A percentile compares a stretch with the other conserved stretches of the same genome.
Evolutionary conservation across 2,888 invertebrate species (phyloP).

Genomic region (Caenorhabditis sp.): DNA sequence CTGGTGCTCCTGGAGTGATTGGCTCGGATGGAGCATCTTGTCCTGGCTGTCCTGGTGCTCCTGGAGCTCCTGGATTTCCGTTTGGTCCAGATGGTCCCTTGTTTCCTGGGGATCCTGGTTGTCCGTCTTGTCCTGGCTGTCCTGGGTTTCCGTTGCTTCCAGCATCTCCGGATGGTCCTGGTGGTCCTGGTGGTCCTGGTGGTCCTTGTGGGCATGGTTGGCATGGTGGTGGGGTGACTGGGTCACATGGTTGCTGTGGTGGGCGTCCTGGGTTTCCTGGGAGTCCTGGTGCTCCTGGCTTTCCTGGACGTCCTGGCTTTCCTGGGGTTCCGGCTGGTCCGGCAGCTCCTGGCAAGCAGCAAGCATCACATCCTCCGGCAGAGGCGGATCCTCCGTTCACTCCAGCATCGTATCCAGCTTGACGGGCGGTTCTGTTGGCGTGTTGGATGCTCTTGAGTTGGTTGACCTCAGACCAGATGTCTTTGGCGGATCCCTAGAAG

Average conservation of each 20-base stretch:
- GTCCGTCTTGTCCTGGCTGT: slow-evolving; percentile 71
- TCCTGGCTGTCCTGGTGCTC: slow-evolving; percentile 69
- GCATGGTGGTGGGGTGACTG: slow-evolving; percentile 78
- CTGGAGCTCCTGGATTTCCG: slow-evolving; percentile 73
- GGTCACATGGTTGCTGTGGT: slow-evolving; percentile 79
- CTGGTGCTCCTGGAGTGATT: slow-evolving; percentile 75
- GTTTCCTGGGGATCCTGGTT: slow-evolving; percentile 71
- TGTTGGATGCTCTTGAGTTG: slow-evolving; percentile 69
- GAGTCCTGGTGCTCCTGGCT: slow-evolving; percentile 76
- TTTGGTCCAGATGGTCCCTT: slow-evolving; percentile 76
- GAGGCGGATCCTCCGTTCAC: slow-evolving; percentile 63
- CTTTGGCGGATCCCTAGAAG: slow-evolving; percentile 70
- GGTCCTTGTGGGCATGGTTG: slow-evolving; percentile 78
- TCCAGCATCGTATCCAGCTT: slow-evolving; percentile 71
- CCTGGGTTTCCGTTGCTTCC: slow-evolving; percentile 72
- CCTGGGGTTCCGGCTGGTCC: slow-evolving; percentile 75
- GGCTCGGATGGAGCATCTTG: slow-evolving; percentile 72
- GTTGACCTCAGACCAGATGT: slow-evolving; percentile 73
- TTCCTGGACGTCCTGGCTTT: slow-evolving; percentile 73
- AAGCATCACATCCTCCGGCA: slow-evolving; percentile 76
- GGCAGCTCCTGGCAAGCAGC: slow-evolving; percentile 77
- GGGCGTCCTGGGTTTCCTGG: slow-evolving; percentile 77
- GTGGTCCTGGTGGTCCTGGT: slow-evolving; percentile 75
- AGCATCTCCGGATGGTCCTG: slow-evolving; percentile 72
- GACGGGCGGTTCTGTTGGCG: slow-evolving; percentile 76